These are phyloP conservation scores for Spodoptera littoralis DNA, from an alignment of 2,888 invertebrate genomes.

Conservation along the genomic window DNA sequence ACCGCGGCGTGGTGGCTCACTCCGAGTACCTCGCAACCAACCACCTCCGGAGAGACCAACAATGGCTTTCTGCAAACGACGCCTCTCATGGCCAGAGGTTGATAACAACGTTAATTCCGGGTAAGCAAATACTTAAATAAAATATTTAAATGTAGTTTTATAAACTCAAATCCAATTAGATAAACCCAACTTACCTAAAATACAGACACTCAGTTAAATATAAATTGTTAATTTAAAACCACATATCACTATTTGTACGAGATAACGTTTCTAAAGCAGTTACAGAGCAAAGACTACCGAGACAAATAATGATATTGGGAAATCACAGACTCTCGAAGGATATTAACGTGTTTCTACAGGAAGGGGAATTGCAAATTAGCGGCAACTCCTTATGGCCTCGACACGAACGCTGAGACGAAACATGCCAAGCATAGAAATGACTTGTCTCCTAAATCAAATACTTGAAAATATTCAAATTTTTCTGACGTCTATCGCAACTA, in stretches of 20 bases:
- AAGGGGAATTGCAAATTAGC: constrained; percentile 75
- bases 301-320: constrained; percentile 72
- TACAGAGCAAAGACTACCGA: constrained; percentile 66
- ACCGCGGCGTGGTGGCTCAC: constrained; percentile 88
- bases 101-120: constrained; percentile 95
- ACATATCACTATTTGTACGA: neutral
- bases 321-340: constrained; percentile 69
- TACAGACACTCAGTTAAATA: too few species aligned
- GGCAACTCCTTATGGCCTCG: constrained; percentile 52
- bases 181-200: neutral
- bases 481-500: constrained; percentile 7
- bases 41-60: constrained; percentile 91
- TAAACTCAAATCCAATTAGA: neutral
- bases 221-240: too few species aligned
- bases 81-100: constrained; percentile 95
- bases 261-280: constrained; percentile 36
- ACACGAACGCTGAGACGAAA: constrained; percentile 57
- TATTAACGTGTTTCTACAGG: constrained; percentile 73
- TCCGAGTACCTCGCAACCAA: constrained; percentile 88
- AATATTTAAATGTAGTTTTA: too few species aligned
- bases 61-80: constrained; percentile 93
- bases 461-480: constrained; percentile 17
- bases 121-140: constrained; percentile 83
- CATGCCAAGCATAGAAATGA: constrained; percentile 64
- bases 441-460: constrained; percentile 46